Percentiles rank a stretch among this genome's conserved stretches.
phyloP scores from a whole-genome alignment of 2,797 vertebrate species.

The Anolis apletophallus region DNA sequence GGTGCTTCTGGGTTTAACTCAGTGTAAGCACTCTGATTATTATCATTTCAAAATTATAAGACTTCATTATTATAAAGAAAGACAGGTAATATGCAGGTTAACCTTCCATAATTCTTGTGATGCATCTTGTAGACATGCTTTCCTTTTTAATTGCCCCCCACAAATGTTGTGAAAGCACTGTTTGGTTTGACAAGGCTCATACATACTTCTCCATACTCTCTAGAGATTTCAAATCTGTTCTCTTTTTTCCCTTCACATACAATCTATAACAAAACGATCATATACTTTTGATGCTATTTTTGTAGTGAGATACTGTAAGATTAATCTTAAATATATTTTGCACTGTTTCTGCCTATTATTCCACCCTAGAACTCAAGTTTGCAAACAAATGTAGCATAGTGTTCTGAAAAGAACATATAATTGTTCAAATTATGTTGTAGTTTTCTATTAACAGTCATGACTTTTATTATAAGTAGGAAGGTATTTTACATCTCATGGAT shows the following conservation, averaged over 20 bases:
- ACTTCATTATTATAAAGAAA: slow-evolving; percentile 37
- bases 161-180: not conserved
- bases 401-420: slow-evolving; percentile 57
- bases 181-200: not conserved
- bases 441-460: slow-evolving; percentile 54
- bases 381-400: slow-evolving; percentile 72
- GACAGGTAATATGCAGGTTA: slow-evolving; percentile 34
- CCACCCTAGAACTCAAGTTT: slow-evolving; percentile 43
- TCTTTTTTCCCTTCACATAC: slow-evolving; percentile 63
- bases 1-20: not conserved
- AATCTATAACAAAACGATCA: slow-evolving; percentile 53
- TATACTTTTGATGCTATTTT: slow-evolving; percentile 61
- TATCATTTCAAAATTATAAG: not conserved
- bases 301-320: slow-evolving; percentile 69
- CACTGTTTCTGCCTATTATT: slow-evolving; percentile 68
- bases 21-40: not conserved
- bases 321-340: slow-evolving; percentile 66
- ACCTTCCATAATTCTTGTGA: slow-evolving; percentile 49
- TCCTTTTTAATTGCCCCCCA: slow-evolving; percentile 14
- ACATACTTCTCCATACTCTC: slow-evolving; percentile 15
- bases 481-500: slow-evolving; percentile 31
- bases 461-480: slow-evolving; percentile 43
- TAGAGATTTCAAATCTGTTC: slow-evolving; percentile 62
- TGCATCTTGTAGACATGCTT: slow-evolving; percentile 28
- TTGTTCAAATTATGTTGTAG: slow-evolving; percentile 52